phyloP scores from a whole-genome alignment of 2,888 invertebrate genomes.

The Nasonia oneida region DNA sequence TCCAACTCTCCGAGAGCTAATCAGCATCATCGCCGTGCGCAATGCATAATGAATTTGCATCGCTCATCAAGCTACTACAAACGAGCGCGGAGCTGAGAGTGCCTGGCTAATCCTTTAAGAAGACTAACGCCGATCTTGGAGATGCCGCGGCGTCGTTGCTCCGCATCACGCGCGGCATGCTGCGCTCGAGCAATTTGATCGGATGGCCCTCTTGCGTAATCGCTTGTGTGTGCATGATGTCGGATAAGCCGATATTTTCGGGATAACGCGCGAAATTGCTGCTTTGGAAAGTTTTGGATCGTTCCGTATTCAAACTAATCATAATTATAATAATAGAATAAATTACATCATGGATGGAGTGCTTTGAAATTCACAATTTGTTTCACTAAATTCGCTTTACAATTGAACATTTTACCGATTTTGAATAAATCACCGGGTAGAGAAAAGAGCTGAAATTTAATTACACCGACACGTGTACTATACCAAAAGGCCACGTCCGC shows the following conservation, averaged over 20 bases:
- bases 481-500: background rate
- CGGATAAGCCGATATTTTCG: background rate
- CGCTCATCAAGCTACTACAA: background rate
- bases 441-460: background rate
- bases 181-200: background rate
- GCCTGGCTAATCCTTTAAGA: slow-evolving; percentile 42
- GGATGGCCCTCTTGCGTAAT: background rate
- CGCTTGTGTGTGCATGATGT: background rate
- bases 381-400: no score
- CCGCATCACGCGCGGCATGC: background rate
- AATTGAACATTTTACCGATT: background rate
- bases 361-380: no score
- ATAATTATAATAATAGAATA: background rate
- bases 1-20: background rate
- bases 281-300: no score
- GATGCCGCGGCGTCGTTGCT: background rate
- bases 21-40: slow-evolving; percentile 24
- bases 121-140: background rate
- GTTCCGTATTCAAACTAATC: no score
- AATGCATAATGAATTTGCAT: slow-evolving; percentile 35
- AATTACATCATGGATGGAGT: no score
- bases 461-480: background rate
- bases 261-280: background rate
- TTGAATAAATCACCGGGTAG: background rate
- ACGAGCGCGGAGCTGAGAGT: background rate